These are phyloP conservation scores for Pristionchus pacificus DNA, from an alignment of 1,140 invertebrate species.

Conservation along the genomic window DNA sequence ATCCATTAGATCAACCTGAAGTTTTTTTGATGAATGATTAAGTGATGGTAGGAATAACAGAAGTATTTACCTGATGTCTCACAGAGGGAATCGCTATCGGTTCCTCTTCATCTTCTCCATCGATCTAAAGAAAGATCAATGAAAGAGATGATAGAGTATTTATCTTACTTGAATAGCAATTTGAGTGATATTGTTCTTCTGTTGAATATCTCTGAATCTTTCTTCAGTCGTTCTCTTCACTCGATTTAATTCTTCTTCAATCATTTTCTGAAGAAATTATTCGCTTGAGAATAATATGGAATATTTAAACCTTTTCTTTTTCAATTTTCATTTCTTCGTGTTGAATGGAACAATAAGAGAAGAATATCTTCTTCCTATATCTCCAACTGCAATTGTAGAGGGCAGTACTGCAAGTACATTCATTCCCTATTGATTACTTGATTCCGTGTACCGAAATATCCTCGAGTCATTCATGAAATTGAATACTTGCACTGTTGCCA, in stretches of 20 bases:
- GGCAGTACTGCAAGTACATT: slow-evolving; percentile 37
- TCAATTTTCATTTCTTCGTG: slow-evolving; percentile 29
- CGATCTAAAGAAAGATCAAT: too few relatives aligned
- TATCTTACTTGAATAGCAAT: too few relatives aligned
- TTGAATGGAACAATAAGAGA: slow-evolving; percentile 50
- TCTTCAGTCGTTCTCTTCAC: slow-evolving; percentile 15
- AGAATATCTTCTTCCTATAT: slow-evolving; percentile 53
- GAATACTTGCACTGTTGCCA: slow-evolving; percentile 53
- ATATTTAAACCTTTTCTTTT: not conserved
- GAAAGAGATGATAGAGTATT: too few relatives aligned
- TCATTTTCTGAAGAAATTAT: slow-evolving; percentile 26
- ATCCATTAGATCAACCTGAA: too few relatives aligned
- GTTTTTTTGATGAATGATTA: too few relatives aligned
- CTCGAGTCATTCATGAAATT: slow-evolving; percentile 49
- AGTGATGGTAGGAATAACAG: too few relatives aligned
- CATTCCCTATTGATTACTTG: not conserved
- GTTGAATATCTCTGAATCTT: slow-evolving; percentile 20
- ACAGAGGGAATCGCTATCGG: too few relatives aligned
- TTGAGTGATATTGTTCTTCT: slow-evolving; percentile 28
- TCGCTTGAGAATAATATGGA: not conserved
- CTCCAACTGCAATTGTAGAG: slow-evolving; percentile 51
- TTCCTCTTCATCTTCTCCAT: too few relatives aligned
- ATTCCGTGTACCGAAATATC: slow-evolving; percentile 41
- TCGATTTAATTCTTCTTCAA: slow-evolving; percentile 5
- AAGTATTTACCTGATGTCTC: too few relatives aligned